Conservation (phyloP, 1,140 invertebrate genomes). For the Brachionus koreanus region DNA sequence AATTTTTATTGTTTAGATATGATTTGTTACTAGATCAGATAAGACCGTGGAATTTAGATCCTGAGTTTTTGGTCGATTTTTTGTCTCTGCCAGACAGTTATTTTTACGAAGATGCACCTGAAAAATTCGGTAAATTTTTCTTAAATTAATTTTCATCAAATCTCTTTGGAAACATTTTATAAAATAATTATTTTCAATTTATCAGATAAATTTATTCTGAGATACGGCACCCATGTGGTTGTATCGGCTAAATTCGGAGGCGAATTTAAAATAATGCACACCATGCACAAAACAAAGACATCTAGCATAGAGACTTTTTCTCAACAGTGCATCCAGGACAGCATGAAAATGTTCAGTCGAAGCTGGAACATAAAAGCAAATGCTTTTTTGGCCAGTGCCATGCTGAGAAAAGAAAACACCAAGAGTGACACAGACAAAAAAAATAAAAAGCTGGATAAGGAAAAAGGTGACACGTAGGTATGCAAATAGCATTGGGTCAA, state of each 20-base stretch:
- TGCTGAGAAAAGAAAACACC: background rate
- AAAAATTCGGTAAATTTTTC: slow-evolving; percentile 7
- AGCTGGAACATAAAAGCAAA: slow-evolving; percentile 10
- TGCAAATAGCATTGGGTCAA: background rate
- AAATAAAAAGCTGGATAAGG: slow-evolving; percentile 4
- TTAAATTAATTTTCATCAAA: background rate
- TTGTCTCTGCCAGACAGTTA: slow-evolving; percentile 19
- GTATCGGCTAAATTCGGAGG: slow-evolving; percentile 43
- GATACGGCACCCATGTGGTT: slow-evolving; percentile 38
- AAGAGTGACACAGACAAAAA: slow-evolving; percentile 11
- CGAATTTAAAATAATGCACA: slow-evolving; percentile 44
- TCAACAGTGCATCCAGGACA: slow-evolving; percentile 35
- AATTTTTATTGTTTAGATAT: background rate
- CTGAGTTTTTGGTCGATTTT: slow-evolving; percentile 41
- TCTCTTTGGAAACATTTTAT: no score
- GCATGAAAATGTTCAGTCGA: slow-evolving; percentile 44
- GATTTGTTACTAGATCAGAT: slow-evolving; percentile 41
- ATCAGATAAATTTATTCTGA: slow-evolving; percentile 14
- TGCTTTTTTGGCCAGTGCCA: background rate
- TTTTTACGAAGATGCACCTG: slow-evolving; percentile 34
- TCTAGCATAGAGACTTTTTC: slow-evolving; percentile 21
- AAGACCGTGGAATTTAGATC: slow-evolving; percentile 34
- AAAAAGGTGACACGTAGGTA: background rate
- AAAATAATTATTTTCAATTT: background rate
- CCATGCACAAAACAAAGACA: slow-evolving; percentile 34